A percentile compares a stretch with the other conserved stretches of the same genome.
Conservation (phyloP, 2,113 vertebrate species). For the Thalassoma bifasciatum region DNA sequence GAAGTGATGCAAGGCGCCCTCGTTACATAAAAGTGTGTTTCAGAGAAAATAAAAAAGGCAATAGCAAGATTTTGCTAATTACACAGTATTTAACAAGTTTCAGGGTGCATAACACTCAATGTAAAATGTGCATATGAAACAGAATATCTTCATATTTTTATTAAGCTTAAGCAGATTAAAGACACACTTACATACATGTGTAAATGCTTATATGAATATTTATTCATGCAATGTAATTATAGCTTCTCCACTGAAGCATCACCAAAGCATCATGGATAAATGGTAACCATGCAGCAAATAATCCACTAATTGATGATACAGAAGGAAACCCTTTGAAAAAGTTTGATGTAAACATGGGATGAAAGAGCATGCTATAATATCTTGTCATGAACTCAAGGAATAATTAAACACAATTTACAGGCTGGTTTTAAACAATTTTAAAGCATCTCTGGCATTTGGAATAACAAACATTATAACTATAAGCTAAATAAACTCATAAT, state of each 20-base stretch:
- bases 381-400: too few relatives aligned
- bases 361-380: too few relatives aligned
- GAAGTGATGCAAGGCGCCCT: constrained; percentile 35
- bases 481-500: too few relatives aligned
- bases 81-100: background rate
- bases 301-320: background rate
- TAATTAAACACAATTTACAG: background rate
- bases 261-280: too few relatives aligned
- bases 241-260: too few relatives aligned
- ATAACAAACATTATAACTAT: too few relatives aligned
- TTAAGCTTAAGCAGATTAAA: too few relatives aligned
- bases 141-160: background rate
- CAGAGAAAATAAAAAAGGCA: background rate
- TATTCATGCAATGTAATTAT: too few relatives aligned
- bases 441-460: background rate
- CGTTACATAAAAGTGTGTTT: constrained; percentile 17
- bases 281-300: too few relatives aligned
- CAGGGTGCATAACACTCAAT: background rate
- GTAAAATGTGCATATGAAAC: background rate
- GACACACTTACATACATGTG: too few relatives aligned
- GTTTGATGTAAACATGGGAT: background rate
- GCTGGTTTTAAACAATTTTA: background rate
- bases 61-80: background rate
- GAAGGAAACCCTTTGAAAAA: background rate
- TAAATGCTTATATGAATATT: too few relatives aligned